A percentile compares a stretch with the other conserved stretches of the same genome.
Conservation (phyloP, 2,113 vertebrate genomes). For the Psittacus erithacus region DNA sequence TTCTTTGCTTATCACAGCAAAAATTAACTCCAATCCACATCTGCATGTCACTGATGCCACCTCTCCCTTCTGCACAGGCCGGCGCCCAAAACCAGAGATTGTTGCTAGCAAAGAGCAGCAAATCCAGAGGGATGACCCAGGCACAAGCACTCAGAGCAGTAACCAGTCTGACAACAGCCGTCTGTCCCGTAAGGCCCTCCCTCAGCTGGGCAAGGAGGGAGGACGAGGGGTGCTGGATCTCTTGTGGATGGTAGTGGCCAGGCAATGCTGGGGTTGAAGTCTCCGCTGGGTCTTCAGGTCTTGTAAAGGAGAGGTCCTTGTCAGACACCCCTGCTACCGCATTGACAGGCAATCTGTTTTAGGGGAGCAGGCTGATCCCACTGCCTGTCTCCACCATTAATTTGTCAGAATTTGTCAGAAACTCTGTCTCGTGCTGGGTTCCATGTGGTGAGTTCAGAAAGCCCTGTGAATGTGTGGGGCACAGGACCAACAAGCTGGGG, state of each 20-base stretch:
- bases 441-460: background rate
- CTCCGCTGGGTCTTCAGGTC: accelerated
- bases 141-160: constrained; percentile 75
- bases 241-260: background rate
- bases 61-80: constrained; percentile 65
- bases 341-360: background rate
- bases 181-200: constrained; percentile 77
- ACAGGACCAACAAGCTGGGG: background rate
- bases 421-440: background rate
- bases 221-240: background rate
- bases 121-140: constrained; percentile 80
- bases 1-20: background rate
- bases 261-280: background rate
- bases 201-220: background rate
- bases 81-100: constrained; percentile 81
- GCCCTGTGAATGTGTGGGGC: background rate
- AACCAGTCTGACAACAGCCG: constrained; percentile 77
- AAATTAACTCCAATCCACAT: background rate
- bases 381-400: background rate
- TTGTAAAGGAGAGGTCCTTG: background rate
- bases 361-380: background rate
- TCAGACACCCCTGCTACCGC: background rate
- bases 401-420: background rate
- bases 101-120: constrained; percentile 81
- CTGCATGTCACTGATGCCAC: background rate